These are phyloP conservation scores for Neodiprion fabricii DNA, from an alignment of 1,140 invertebrate species.

Conservation along the genomic window DNA sequence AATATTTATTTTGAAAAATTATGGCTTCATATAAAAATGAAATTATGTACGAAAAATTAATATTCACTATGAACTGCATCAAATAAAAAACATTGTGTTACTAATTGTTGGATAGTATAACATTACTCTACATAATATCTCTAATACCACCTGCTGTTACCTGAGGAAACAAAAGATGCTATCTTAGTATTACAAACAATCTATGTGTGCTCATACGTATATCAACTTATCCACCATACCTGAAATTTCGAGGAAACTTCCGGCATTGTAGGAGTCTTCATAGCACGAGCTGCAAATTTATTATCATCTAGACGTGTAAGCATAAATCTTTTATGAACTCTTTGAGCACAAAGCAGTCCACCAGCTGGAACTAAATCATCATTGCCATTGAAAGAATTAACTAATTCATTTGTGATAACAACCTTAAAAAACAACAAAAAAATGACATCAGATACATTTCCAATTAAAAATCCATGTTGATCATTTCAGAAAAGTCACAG, in stretches of 20 bases:
- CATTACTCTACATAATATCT: conserved; percentile 34
- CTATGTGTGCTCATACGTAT: background rate
- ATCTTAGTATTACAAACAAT: conserved; percentile 5
- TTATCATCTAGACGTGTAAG: conserved; percentile 32
- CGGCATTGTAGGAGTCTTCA: conserved; percentile 42
- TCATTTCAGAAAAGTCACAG: too few relatives aligned
- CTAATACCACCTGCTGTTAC: conserved; percentile 60
- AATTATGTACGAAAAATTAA: background rate
- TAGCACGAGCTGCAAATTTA: conserved; percentile 39
- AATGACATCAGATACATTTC: background rate
- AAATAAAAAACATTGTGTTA: conserved; percentile 25
- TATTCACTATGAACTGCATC: conserved; percentile 14
- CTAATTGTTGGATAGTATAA: background rate
- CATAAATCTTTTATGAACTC: conserved; percentile 40
- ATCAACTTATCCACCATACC: conserved; percentile 30
- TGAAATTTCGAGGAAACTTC: conserved; percentile 39
- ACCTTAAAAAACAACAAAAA: conserved; percentile 31
- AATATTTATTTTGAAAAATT: conserved; percentile 52
- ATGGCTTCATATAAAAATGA: conserved; percentile 21
- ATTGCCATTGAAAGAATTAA: conserved; percentile 38
- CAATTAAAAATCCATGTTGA: background rate
- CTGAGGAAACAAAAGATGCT: conserved; percentile 46
- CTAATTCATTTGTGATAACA: conserved; percentile 45
- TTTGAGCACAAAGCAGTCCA: conserved; percentile 43
- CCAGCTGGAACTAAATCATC: conserved; percentile 41